Base-by-base conservation (phyloP, 2,888 invertebrate genomes). In the Netelia virgata region DNA sequence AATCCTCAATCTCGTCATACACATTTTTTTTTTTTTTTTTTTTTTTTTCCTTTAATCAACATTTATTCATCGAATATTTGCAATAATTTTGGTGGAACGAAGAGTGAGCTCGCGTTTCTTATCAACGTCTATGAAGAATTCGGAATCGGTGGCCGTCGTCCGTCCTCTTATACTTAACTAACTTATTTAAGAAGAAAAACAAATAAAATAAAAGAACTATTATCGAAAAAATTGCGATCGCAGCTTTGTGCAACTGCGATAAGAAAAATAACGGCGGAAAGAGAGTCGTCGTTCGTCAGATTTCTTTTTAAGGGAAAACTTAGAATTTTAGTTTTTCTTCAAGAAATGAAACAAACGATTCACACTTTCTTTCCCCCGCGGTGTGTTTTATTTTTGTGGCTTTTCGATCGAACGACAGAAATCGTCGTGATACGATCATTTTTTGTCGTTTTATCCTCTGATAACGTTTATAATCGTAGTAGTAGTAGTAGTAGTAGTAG, bases 121-220 rank as follows among this genome's bases (percentile, higher is more conserved):
- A 6, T 50, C 55, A 14, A 20, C 11, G 47, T 47, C 47, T 14
- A 47, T 11, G 23, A 80, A 70, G 80, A 69, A 81, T 66, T 74
- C 50, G 66, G 73, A 77, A 75, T 83, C 85, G 85, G 88, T 50
- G 82, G 72, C 76, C 90, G 87, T 88, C 88, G 89, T 87, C 88
- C 86, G 86, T 78, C 84, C 79, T 86, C 87, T 88, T 90, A 57
- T 72, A 89, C 88, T 87, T 89, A 88, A 89, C 88, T 90, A 90
- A 89, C 91, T 92, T 92, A 91, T 87, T 64, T 84, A 87, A 90
- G 90, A 88, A 90, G 89, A 68, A n/a, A 55, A 69, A 53, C 36
- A 36, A 68, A 23, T 47, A 20, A 14, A 55, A 36, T 53, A 66
- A 70, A 77, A 57, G 68, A 69, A 69, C 20, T 66, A 63, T 61